These are phyloP conservation scores for Germaria angustata DNA, from an alignment of 2,888 invertebrate genomes.

Conservation along the genomic window DNA sequence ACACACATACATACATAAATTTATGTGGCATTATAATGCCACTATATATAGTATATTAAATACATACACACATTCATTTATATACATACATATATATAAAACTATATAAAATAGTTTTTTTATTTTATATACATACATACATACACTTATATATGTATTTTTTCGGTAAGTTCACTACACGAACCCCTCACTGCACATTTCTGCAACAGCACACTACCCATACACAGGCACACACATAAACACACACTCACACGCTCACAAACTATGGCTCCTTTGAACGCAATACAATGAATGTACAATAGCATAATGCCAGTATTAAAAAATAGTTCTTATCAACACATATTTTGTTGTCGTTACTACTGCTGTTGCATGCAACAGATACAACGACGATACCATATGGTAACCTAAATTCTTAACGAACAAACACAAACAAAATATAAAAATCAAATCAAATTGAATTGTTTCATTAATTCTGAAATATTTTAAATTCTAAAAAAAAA, in stretches of 20 bases:
- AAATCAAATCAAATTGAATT: constrained; percentile 3
- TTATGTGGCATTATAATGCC: background rate
- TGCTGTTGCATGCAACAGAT: constrained; percentile 51
- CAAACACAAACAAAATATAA: background rate
- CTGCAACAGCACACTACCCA: background rate
- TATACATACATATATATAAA: constrained; percentile 5
- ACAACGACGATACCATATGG: constrained; percentile 60
- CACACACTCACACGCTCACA: background rate
- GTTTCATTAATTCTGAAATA: constrained; percentile 12
- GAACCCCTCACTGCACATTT: background rate
- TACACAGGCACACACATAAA: background rate
- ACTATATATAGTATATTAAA: constrained; percentile 9
- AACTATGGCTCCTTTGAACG: background rate
- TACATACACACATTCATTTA: background rate
- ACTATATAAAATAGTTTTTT: constrained; percentile 48
- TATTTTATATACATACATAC: constrained; percentile 1
- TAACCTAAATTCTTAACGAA: constrained; percentile 58
- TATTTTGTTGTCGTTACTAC: background rate
- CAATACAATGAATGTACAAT: constrained; percentile 20
- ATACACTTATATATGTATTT: constrained; percentile 2
- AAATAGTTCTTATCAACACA: background rate
- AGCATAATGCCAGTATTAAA: background rate
- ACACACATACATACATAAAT: constrained; percentile 5
- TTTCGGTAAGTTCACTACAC: constrained; percentile 35
- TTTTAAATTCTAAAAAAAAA: background rate